Percentiles rank a stretch among this genome's conserved stretches.
phyloP scores from a whole-genome alignment of 2,113 vertebrate genomes.

The Cervus canadensis region DNA sequence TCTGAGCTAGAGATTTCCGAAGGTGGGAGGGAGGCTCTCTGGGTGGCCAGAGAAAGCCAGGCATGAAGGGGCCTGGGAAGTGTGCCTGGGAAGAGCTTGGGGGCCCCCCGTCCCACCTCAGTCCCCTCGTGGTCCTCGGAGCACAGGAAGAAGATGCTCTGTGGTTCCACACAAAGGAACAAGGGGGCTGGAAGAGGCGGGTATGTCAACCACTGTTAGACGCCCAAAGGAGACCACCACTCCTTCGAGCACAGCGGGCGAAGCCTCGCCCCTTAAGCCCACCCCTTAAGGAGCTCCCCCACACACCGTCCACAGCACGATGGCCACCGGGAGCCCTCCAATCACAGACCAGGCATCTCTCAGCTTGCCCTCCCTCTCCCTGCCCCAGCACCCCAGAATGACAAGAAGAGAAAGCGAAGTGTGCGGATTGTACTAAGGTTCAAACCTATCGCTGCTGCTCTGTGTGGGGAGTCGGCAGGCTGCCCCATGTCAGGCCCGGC shows the following conservation, averaged over 20 bases:
- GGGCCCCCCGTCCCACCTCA: neutral
- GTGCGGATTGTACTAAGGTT: neutral
- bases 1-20: neutral
- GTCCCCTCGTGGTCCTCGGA: neutral
- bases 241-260: neutral
- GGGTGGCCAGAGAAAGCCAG: neutral
- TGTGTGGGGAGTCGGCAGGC: neutral
- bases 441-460: neutral
- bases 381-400: neutral
- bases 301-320: neutral
- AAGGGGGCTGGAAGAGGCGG: neutral
- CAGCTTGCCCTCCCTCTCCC: neutral
- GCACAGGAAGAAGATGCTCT: neutral
- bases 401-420: neutral
- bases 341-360: rapidly evolving
- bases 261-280: neutral
- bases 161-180: neutral
- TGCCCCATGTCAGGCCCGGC: neutral
- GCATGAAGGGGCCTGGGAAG: no score
- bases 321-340: neutral
- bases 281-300: neutral
- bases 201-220: neutral
- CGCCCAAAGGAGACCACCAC: neutral
- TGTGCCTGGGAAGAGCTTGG: neutral
- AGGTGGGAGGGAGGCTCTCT: neutral